These are phyloP conservation scores for Corydoras maculifer DNA, from an alignment of 2,113 vertebrate species.

Conservation along the genomic window DNA sequence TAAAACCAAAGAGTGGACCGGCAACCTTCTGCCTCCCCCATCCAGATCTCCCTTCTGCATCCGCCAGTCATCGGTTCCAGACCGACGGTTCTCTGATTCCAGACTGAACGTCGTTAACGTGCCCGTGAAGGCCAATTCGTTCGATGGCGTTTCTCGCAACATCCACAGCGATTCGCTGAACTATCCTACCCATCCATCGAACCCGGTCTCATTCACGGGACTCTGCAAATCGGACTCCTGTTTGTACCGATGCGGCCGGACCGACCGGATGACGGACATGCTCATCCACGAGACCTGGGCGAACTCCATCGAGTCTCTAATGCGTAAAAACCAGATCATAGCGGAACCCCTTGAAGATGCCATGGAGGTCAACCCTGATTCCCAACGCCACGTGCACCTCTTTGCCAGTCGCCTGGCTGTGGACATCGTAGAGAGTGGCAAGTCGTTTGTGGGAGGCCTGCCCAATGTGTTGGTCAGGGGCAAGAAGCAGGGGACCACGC, in stretches of 20 bases:
- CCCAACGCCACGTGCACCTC: slow-evolving; percentile 67
- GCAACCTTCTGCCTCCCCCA: slow-evolving; percentile 73
- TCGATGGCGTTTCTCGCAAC: slow-evolving; percentile 83
- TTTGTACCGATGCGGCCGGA: slow-evolving; percentile 78
- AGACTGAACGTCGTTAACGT: slow-evolving; percentile 75
- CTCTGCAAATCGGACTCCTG: slow-evolving; percentile 95
- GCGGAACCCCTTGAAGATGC: slow-evolving; percentile 61
- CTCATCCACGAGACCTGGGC: slow-evolving; percentile 93
- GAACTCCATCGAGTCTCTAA: slow-evolving; percentile 89
- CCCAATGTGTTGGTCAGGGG: slow-evolving; percentile 65
- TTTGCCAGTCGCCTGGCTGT: slow-evolving; percentile 70
- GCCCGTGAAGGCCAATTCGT: slow-evolving; percentile 89
- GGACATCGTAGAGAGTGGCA: slow-evolving; percentile 75
- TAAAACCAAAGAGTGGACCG: slow-evolving; percentile 81
- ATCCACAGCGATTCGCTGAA: slow-evolving; percentile 72
- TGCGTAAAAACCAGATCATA: slow-evolving; percentile 97
- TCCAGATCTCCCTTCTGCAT: slow-evolving; percentile 76
- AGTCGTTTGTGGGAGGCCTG: slow-evolving; percentile 58
- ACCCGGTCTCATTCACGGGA: slow-evolving; percentile 65
- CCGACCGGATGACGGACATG: slow-evolving; percentile 87
- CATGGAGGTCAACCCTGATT: slow-evolving; percentile 62
- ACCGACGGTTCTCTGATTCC: slow-evolving; percentile 73
- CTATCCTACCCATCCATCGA: slow-evolving; percentile 35
- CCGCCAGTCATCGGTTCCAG: slow-evolving; percentile 85
- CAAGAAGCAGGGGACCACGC: slow-evolving; percentile 48